phyloP scores from a whole-genome alignment of 2,113 vertebrate genomes.

The Daphoenositta chrysoptera region DNA sequence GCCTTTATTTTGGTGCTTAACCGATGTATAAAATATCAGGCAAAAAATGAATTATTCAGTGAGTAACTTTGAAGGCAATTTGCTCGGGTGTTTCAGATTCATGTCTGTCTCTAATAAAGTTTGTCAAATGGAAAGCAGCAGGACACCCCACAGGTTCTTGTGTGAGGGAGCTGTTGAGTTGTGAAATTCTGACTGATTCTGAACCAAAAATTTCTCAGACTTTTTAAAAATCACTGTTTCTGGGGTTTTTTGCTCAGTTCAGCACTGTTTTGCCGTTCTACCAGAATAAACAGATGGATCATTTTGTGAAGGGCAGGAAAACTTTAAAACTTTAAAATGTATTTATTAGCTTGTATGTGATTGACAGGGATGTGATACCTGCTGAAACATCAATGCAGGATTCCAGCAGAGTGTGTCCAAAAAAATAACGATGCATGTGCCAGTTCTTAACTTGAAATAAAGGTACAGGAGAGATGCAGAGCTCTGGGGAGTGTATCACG shows the following conservation, averaged over 20 bases:
- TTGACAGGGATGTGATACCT: not conserved
- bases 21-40: constrained; percentile 15
- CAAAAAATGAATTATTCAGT: constrained; percentile 24
- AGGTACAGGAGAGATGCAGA: not conserved
- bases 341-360: not conserved
- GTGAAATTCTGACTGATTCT: not conserved
- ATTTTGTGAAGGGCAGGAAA: not conserved
- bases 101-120: not conserved
- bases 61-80: not conserved
- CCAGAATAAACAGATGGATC: not conserved
- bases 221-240: not conserved
- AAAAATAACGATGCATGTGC: not conserved
- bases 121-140: not conserved
- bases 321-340: accelerated
- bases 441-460: not conserved
- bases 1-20: not conserved
- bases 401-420: not conserved
- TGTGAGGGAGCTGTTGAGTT: not conserved
- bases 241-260: not conserved
- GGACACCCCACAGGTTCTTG: not conserved
- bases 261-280: not conserved
- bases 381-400: not conserved
- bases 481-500: not conserved
- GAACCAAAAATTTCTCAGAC: not conserved
- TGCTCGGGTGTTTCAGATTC: not conserved